A percentile compares a stretch with the other conserved stretches of the same genome.
phyloP scores from a whole-genome alignment of 1,140 invertebrate genomes.

The Orussus abietinus region DNA sequence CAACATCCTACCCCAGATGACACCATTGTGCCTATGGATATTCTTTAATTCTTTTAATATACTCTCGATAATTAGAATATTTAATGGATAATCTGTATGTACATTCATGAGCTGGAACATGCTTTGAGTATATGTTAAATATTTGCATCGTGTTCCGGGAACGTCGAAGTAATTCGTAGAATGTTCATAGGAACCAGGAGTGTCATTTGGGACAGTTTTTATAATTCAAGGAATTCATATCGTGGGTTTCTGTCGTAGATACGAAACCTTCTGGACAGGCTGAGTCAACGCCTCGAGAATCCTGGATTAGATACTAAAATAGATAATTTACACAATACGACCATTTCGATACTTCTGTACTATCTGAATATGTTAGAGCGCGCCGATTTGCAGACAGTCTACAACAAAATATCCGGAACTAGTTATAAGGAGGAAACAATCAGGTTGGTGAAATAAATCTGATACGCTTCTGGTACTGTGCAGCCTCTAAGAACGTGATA shows the following conservation, averaged over 20 bases:
- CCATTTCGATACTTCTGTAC: slow-evolving; percentile 43
- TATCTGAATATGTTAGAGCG: slow-evolving; percentile 41
- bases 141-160: no score
- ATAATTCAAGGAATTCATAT: not conserved
- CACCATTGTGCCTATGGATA: no score
- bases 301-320: slow-evolving; percentile 46
- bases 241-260: slow-evolving; percentile 31
- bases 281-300: slow-evolving; percentile 48
- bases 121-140: not conserved
- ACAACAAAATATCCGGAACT: slow-evolving; percentile 46
- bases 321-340: slow-evolving; percentile 46
- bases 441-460: slow-evolving; percentile 23
- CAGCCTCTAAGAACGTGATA: no score
- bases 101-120: not conserved
- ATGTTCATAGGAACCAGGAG: no score
- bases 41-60: no score
- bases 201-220: no score
- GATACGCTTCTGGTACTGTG: no score
- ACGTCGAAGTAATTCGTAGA: no score
- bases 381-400: slow-evolving; percentile 37
- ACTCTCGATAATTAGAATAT: no score
- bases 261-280: slow-evolving; percentile 39
- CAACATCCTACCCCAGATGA: no score
- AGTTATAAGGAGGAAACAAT: slow-evolving; percentile 51
- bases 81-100: slow-evolving; percentile 3